Evolutionary conservation across 2,113 vertebrate genomes (phyloP).

Genomic region (Actenoides hombroni): DNA sequence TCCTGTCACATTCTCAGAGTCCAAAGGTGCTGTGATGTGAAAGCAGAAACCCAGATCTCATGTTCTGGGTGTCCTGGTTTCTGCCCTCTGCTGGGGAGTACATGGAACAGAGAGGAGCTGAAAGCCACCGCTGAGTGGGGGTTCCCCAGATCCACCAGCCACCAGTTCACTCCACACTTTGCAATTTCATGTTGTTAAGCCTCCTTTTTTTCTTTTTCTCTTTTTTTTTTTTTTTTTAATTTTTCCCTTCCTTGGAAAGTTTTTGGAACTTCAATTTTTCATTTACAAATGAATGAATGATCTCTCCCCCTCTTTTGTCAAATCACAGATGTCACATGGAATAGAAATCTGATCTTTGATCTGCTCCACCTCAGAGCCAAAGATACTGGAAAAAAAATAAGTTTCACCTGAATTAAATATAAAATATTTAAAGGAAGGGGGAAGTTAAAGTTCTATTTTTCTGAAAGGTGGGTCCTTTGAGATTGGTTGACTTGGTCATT

Average conservation of each 20-base stretch:
- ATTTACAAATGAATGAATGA: not conserved
- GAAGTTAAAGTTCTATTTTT: not conserved
- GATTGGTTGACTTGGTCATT: not conserved
- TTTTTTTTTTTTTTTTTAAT: not conserved
- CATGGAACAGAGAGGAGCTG: not conserved
- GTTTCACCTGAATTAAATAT: not conserved
- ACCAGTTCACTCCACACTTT: not conserved
- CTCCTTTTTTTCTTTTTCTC: no score
- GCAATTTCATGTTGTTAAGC: not conserved
- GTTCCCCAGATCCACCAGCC: not conserved
- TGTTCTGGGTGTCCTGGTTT: not conserved
- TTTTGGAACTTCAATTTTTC: not conserved
- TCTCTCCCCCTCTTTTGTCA: not conserved
- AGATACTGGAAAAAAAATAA: not conserved
- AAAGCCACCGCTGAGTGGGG: not conserved
- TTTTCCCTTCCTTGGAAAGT: not conserved
- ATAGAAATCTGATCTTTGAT: not conserved
- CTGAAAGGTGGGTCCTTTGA: not conserved
- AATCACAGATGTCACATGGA: not conserved
- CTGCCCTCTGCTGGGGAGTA: not conserved
- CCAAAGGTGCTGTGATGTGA: not conserved
- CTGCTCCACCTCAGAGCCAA: not conserved
- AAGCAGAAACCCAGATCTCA: not conserved
- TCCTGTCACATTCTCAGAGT: not conserved
- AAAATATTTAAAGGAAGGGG: not conserved